A percentile compares a stretch with the other conserved stretches of the same genome.
These are phyloP conservation scores for Campoletis sonorensis DNA, from an alignment of 1,140 invertebrate genomes.

Conservation along the genomic window DNA sequence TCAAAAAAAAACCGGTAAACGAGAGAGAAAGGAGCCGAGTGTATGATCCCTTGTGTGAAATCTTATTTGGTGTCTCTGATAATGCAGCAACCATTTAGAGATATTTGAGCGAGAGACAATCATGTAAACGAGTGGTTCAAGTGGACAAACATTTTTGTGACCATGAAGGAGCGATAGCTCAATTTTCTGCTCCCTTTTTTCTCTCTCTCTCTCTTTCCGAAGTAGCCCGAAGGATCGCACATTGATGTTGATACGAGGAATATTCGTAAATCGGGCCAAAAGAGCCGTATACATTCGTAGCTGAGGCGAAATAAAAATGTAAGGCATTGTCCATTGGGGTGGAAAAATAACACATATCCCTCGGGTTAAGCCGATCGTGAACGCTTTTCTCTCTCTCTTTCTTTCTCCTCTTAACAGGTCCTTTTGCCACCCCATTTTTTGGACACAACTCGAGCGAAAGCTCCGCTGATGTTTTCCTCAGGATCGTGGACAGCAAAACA, in stretches of 20 bases:
- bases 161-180: not conserved
- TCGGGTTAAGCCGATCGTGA: conserved; percentile 26
- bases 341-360: conserved; percentile 29
- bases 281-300: not conserved
- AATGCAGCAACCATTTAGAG: not conserved
- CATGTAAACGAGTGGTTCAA: not conserved
- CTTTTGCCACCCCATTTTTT: not conserved
- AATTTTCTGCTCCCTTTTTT: not conserved
- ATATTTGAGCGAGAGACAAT: conserved; percentile 6
- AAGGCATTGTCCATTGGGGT: conserved; percentile 28
- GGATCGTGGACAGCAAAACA: not conserved
- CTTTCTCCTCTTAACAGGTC: not conserved
- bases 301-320: conserved; percentile 33
- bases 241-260: conserved; percentile 8
- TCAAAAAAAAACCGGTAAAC: conserved; percentile 11
- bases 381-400: conserved; percentile 29
- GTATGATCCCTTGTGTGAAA: conserved; percentile 3
- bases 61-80: conserved; percentile 41
- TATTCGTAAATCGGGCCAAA: conserved; percentile 9
- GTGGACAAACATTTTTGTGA: conserved; percentile 10
- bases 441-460: conserved; percentile 26
- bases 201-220: not conserved
- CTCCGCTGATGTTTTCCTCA: not conserved
- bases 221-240: not conserved
- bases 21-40: not conserved